Percentiles rank a stretch among this genome's conserved stretches.
These are phyloP conservation scores for Paedocypris sp. DNA, from an alignment of 2,113 vertebrate species.

Conservation along the genomic window DNA sequence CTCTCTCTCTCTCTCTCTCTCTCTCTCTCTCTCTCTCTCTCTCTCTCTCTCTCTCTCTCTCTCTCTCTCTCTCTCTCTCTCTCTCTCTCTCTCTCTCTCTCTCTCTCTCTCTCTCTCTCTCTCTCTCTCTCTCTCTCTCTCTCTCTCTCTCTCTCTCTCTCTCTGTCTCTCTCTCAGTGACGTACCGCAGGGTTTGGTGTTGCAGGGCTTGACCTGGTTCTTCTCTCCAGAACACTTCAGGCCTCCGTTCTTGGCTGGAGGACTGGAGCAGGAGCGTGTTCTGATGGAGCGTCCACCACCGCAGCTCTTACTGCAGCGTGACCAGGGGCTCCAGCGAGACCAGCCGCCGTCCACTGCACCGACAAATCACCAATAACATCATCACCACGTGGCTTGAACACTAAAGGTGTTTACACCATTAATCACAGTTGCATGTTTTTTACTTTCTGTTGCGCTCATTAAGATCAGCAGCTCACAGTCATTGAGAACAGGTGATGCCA, in stretches of 20 bases:
- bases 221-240: slow-evolving; percentile 67
- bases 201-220: slow-evolving; percentile 73
- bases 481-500: too few species aligned
- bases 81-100: too few species aligned
- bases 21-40: too few species aligned
- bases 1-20: too few species aligned
- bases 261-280: slow-evolving; percentile 71
- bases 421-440: too few species aligned
- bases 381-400: not conserved
- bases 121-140: too few species aligned
- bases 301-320: slow-evolving; percentile 72
- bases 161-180: too few species aligned
- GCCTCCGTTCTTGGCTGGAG: slow-evolving; percentile 82
- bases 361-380: not conserved
- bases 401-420: too few species aligned
- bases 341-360: slow-evolving; percentile 69
- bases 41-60: too few species aligned
- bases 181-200: slow-evolving; percentile 72
- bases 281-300: slow-evolving; percentile 71
- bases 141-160: not conserved
- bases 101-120: too few species aligned
- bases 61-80: too few species aligned
- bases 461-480: too few species aligned
- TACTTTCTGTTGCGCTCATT: not conserved
- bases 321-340: slow-evolving; percentile 83